These are phyloP conservation scores for Gallinago solitaria DNA, from an alignment of 2,797 vertebrate genomes.

Conservation along the genomic window DNA sequence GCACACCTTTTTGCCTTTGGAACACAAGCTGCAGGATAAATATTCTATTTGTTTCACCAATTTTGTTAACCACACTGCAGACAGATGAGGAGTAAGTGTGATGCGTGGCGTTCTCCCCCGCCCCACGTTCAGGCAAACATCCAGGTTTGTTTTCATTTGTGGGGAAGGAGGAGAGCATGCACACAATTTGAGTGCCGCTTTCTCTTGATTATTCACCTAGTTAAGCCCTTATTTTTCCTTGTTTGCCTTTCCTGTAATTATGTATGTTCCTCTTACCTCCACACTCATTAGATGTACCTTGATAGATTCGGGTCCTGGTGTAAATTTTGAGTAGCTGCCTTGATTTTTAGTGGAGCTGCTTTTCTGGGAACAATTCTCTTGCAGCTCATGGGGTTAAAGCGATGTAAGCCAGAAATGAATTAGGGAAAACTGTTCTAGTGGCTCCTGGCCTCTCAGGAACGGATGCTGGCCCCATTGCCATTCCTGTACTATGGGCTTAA, in stretches of 20 bases:
- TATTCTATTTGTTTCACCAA: neutral
- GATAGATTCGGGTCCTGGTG: neutral
- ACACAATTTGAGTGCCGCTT: neutral
- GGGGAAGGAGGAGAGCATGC: neutral
- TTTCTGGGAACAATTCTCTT: neutral
- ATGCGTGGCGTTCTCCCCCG: neutral
- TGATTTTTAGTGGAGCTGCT: neutral
- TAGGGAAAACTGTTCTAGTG: neutral
- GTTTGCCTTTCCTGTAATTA: neutral
- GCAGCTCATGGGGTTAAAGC: neutral
- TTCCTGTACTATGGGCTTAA: neutral
- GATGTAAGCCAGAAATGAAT: neutral
- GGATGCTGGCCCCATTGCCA: neutral
- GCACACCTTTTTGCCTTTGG: neutral
- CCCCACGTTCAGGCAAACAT: neutral
- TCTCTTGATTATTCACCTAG: neutral
- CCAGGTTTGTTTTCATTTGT: neutral
- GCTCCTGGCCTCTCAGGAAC: neutral
- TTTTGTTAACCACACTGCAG: neutral
- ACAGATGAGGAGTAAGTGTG: neutral
- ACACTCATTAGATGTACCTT: neutral
- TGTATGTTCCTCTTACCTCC: neutral
- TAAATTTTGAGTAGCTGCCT: neutral
- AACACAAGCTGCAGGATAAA: neutral
- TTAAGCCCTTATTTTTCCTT: neutral